Conservation (phyloP, 2,797 vertebrate species). For the Erpetoichthys calabaricus region DNA sequence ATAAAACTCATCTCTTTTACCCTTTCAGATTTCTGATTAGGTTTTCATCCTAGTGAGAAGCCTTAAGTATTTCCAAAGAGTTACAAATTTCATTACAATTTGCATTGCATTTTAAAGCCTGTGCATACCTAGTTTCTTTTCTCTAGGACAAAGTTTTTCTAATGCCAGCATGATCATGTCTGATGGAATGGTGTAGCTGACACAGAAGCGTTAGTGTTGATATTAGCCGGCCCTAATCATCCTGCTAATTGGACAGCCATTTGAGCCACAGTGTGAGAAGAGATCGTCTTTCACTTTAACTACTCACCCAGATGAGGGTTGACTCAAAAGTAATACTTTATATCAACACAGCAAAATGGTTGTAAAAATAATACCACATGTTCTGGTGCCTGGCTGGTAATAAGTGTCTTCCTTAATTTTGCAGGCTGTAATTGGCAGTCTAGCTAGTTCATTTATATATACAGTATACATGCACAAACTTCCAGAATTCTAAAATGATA, state of each 20-base stretch:
- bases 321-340: conserved; percentile 62
- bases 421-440: conserved; percentile 40
- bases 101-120: no score
- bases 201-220: conserved; percentile 41
- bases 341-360: conserved; percentile 53
- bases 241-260: conserved; percentile 47
- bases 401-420: conserved; percentile 66
- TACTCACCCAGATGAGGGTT: conserved; percentile 56
- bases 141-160: no score
- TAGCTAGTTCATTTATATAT: conserved; percentile 24
- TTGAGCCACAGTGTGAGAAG: conserved; percentile 30
- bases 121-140: no score
- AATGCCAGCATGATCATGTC: conserved; percentile 12
- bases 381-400: conserved; percentile 49
- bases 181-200: conserved; percentile 41
- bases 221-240: conserved; percentile 56
- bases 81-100: no score
- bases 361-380: conserved; percentile 59
- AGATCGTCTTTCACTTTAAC: conserved; percentile 53
- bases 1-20: no score
- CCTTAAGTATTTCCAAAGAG: no score
- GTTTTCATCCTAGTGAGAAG: no score
- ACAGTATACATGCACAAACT: no score
- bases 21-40: no score
- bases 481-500: no score